phyloP scores from a whole-genome alignment of 2,113 vertebrate genomes.

The Gila orcuttii region DNA sequence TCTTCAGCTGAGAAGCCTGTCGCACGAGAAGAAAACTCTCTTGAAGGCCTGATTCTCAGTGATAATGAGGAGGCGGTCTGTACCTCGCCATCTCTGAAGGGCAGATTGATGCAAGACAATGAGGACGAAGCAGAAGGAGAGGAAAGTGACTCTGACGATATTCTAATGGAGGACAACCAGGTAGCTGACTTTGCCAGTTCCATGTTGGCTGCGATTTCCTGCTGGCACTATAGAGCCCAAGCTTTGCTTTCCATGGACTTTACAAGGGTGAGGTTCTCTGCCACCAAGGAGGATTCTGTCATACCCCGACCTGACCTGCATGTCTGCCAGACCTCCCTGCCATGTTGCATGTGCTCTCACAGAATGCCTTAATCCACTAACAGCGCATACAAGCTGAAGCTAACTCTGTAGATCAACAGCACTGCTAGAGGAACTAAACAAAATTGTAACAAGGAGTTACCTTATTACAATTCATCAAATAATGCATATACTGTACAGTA shows the following conservation, averaged over 20 bases:
- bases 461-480: background rate
- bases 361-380: slow-evolving; percentile 25
- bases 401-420: background rate
- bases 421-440: background rate
- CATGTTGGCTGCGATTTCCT: slow-evolving; percentile 85
- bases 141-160: slow-evolving; percentile 75
- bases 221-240: slow-evolving; percentile 83
- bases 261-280: slow-evolving; percentile 80
- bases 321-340: background rate
- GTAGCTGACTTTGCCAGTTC: slow-evolving; percentile 85
- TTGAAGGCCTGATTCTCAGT: slow-evolving; percentile 64
- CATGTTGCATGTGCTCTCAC: slow-evolving; percentile 18
- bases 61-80: slow-evolving; percentile 62
- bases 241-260: slow-evolving; percentile 80
- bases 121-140: slow-evolving; percentile 46
- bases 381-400: background rate
- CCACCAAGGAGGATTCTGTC: slow-evolving; percentile 38
- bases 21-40: slow-evolving; percentile 61
- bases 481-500: background rate
- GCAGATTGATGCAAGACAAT: slow-evolving; percentile 30
- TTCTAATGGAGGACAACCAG: slow-evolving; percentile 81
- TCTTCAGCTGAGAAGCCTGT: slow-evolving; percentile 61
- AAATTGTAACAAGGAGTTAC: background rate
- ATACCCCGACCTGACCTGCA: background rate
- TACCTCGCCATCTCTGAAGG: slow-evolving; percentile 59